Evolutionary conservation across 2,888 invertebrate species (phyloP).

Genomic region (Drosophila mayaguana): DNA sequence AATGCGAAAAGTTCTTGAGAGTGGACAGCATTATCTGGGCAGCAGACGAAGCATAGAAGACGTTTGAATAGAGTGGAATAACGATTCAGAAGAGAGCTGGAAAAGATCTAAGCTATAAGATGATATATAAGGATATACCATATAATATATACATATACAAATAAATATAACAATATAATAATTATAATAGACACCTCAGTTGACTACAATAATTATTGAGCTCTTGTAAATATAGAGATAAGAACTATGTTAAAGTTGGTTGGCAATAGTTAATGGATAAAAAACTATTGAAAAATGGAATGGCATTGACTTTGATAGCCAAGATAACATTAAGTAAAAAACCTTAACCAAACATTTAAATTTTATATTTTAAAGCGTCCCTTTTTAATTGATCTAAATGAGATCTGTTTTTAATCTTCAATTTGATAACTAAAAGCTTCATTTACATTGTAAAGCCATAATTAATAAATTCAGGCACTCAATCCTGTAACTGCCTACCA

Average conservation of each 20-base stretch:
- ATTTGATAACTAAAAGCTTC: rapidly evolving
- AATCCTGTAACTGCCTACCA: conserved; percentile 33
- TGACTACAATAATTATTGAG: too few relatives aligned
- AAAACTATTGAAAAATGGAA: not conserved
- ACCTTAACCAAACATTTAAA: too few relatives aligned
- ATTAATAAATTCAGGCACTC: not conserved
- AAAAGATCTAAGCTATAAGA: too few relatives aligned
- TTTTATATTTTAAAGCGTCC: too few relatives aligned
- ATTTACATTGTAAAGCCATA: not conserved
- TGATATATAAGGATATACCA: too few relatives aligned
- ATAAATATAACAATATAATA: too few relatives aligned
- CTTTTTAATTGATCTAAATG: not conserved
- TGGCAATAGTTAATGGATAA: not conserved
- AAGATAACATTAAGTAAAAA: too few relatives aligned
- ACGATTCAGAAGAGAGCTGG: not conserved
- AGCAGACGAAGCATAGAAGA: not conserved
- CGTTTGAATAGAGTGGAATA: too few relatives aligned
- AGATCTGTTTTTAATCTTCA: not conserved
- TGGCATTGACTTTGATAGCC: not conserved
- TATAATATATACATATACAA: too few relatives aligned
- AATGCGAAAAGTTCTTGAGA: conserved; percentile 4
- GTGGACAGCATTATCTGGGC: not conserved
- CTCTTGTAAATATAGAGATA: too few relatives aligned
- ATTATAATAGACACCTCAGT: too few relatives aligned
- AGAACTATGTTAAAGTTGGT: too few relatives aligned